These are phyloP conservation scores for Rosalia funebris DNA, from an alignment of 2,888 invertebrate genomes.

Conservation along the genomic window DNA sequence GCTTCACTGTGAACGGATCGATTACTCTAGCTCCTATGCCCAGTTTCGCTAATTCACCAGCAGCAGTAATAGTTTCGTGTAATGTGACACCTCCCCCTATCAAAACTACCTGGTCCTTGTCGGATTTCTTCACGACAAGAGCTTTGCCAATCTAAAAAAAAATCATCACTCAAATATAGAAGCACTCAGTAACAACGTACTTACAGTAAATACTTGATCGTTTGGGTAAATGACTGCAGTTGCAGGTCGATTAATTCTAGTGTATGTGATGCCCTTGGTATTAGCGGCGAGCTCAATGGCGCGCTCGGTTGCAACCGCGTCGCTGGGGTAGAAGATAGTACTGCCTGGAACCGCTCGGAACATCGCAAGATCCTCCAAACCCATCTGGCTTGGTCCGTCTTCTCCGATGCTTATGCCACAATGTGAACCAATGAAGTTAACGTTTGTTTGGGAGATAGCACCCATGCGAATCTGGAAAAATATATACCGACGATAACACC, in stretches of 20 bases:
- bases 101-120: constrained; percentile 83
- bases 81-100: constrained; percentile 96
- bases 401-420: constrained; percentile 98
- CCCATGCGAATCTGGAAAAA: constrained; percentile 91
- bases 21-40: constrained; percentile 84
- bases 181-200: constrained; percentile 18
- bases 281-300: constrained; percentile 97
- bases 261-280: constrained; percentile 91
- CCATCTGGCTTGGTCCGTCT: constrained; percentile 99
- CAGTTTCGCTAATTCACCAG: constrained; percentile 75
- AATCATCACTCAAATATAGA: constrained; percentile 14
- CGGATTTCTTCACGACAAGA: constrained; percentile 80
- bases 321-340: constrained; percentile 83
- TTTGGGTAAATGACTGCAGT: constrained; percentile 87
- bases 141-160: constrained; percentile 74
- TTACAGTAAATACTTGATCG: constrained; percentile 81
- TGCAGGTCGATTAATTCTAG: constrained; percentile 93
- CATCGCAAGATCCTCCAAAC: constrained; percentile 96
- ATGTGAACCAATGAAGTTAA: constrained; percentile 96
- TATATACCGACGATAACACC: constrained; percentile 9
- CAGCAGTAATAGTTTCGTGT: constrained; percentile 88
- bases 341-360: constrained; percentile 91
- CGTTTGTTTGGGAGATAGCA: constrained; percentile 97
- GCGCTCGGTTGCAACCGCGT: constrained; percentile 94
- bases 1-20: constrained; percentile 97